A percentile compares a stretch with the other conserved stretches of the same genome.
These are phyloP conservation scores for Danaus plexippus DNA, from an alignment of 1,140 invertebrate species.

Conservation along the genomic window DNA sequence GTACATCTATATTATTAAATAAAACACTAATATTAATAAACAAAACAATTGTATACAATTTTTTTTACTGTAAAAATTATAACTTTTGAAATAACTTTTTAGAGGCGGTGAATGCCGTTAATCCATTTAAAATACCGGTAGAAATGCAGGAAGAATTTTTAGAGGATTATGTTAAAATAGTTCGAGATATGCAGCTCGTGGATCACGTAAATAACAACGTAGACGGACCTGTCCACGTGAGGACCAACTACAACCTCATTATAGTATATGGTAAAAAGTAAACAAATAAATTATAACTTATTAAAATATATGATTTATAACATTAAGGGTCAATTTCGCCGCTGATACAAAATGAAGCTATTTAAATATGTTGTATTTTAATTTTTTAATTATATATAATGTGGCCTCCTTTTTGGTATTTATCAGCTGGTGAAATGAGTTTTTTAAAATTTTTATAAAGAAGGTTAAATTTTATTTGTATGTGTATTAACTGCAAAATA, in stretches of 20 bases:
- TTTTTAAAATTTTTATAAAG: no score
- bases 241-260: conserved; percentile 71
- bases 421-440: no score
- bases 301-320: no score
- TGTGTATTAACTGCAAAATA: no score
- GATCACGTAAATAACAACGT: conserved; percentile 55
- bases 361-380: no score
- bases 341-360: no score
- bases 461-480: no score
- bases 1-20: no score
- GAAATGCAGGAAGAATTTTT: conserved; percentile 77
- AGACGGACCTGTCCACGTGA: conserved; percentile 39
- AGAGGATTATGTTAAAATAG: conserved; percentile 71
- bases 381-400: no score
- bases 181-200: conserved; percentile 65
- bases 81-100: conserved; percentile 12
- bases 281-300: not conserved
- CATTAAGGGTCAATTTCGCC: no score
- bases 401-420: no score
- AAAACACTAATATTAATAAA: no score
- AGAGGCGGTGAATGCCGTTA: conserved; percentile 82
- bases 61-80: conserved; percentile 2
- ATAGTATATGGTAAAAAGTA: conserved; percentile 70
- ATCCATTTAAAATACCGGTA: conserved; percentile 82
- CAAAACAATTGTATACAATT: not conserved